Conservation (phyloP, 2,113 vertebrate species). For the Neolamprologus sp. region DNA sequence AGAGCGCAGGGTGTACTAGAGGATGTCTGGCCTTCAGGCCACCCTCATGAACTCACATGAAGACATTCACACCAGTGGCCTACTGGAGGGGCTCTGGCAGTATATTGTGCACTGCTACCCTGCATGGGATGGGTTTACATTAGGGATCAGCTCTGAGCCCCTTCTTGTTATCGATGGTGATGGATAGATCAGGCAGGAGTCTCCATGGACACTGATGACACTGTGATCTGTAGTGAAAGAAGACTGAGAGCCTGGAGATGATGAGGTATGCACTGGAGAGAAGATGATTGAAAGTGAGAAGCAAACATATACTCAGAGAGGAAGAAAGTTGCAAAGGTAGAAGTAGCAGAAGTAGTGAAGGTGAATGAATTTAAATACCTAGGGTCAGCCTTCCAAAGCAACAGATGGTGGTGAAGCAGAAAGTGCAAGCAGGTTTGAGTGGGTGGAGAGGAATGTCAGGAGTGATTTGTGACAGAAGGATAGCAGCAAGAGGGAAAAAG, state of each 20-base stretch:
- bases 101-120: neutral
- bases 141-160: neutral
- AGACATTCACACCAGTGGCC: neutral
- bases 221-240: neutral
- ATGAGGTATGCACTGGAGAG: neutral
- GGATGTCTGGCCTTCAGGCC: neutral
- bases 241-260: neutral
- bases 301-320: neutral
- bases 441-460: neutral
- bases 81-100: neutral
- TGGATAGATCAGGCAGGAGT: neutral
- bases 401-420: neutral
- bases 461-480: neutral
- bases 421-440: neutral
- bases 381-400: neutral
- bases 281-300: neutral
- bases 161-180: neutral
- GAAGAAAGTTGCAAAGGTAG: neutral
- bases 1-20: neutral
- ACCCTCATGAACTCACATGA: neutral
- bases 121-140: neutral
- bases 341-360: neutral
- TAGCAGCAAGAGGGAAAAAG: neutral
- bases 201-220: neutral
- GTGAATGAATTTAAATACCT: neutral